These are phyloP conservation scores for Benitochromis conjunctus DNA, from an alignment of 2,113 vertebrate genomes.

Conservation along the genomic window DNA sequence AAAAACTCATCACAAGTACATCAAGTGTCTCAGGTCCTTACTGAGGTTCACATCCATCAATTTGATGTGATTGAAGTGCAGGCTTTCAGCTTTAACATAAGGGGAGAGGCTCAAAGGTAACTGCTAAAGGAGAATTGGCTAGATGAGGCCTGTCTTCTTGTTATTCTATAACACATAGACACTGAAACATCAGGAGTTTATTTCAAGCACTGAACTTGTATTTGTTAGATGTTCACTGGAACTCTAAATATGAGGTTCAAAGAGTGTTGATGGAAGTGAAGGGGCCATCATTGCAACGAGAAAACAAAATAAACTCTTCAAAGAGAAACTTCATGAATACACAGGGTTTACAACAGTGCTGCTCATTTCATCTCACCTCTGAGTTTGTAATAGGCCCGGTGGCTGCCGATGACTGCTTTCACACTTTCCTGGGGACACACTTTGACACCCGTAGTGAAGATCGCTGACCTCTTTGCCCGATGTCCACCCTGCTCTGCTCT, in stretches of 20 bases:
- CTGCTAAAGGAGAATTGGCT: neutral
- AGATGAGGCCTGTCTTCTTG: neutral
- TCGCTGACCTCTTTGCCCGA: constrained; percentile 80
- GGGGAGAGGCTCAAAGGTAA: neutral
- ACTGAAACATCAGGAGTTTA: neutral
- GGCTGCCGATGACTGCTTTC: constrained; percentile 83
- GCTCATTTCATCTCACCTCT: constrained; percentile 77
- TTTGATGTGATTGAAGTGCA: neutral
- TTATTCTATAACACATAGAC: neutral
- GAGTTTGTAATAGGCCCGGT: constrained; percentile 87
- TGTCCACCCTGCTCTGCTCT: constrained; percentile 70
- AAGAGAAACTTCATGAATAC: neutral
- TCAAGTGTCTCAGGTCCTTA: no score
- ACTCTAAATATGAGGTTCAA: neutral
- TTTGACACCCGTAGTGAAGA: constrained; percentile 82
- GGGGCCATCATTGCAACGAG: neutral
- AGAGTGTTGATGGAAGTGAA: neutral
- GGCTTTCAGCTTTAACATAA: neutral
- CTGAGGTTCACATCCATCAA: neutral
- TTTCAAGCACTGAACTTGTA: neutral
- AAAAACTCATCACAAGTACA: neutral
- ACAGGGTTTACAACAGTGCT: neutral
- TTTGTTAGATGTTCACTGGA: neutral
- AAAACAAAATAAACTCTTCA: neutral
- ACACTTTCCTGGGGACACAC: constrained; percentile 87